Evolutionary conservation across 1,140 invertebrate species (phyloP), one percentile per base, ranked within the genome.

Genomic region (Bombus picipes): DNA sequence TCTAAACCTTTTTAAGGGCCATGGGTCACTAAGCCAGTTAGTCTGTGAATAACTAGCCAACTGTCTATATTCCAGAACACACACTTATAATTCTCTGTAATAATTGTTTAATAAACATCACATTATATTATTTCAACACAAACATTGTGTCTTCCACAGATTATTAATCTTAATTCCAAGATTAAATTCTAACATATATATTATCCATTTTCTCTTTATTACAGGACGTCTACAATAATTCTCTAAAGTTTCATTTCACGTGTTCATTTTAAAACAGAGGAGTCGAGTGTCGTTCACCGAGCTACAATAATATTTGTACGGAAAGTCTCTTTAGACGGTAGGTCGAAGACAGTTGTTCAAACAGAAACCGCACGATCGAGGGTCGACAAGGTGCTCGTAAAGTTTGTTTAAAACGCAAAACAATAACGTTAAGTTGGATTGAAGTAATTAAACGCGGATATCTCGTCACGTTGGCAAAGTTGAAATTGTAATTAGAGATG

Each of bases 371-470:
- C 25, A 25, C 13, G 15, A 39, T 32, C 34, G 43, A 6, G 28
- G 28, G 13, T 62, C 28, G 59, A 62, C 59, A 62, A 62, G 59
- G 59, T 53, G 5, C 62, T 37, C 39, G 34, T 28, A 10, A 75
- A 74, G 70, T 86, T 81, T 70, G 28, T 34, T 77, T 39, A 70
- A 77, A 83, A 68, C 59, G 34, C 25, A 62, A 12, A 22, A 87
- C 43, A 77, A 83, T 77, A 53, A 76, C 12, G 62, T 53, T 68
- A 76, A 76, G 41, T 41, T 70, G 74, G 34, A 37, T 57, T n/a
- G 62, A 32, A 57, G 43, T 70, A 70, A 83, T 68, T 76, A 70
- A 76, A 32, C 5, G n/a, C 65, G n/a, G 39, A 34, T 22, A 12
- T 39, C 5, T 41, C 28, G 47, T 37, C 34, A 66, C 18, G 15